Conservation (phyloP, 2,888 invertebrate genomes). For the Nomada ruficornis region DNA sequence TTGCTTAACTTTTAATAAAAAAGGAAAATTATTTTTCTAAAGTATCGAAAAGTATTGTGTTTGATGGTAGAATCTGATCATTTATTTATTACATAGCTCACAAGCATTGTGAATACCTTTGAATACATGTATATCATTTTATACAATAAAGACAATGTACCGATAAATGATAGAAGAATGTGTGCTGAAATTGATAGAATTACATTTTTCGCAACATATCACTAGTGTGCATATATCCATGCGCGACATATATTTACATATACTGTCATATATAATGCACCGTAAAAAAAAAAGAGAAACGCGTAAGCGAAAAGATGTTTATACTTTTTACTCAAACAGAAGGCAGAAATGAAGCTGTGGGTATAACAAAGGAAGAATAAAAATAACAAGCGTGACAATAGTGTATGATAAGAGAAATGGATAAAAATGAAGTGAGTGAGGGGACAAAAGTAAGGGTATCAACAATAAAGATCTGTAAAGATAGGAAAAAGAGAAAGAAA, state of each 20-base stretch:
- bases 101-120: background rate
- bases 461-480: slow-evolving; percentile 4
- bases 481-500: background rate
- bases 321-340: background rate
- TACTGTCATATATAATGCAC: background rate
- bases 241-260: background rate
- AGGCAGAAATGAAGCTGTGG: background rate
- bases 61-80: background rate
- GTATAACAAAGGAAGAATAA: background rate
- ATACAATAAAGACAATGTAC: background rate
- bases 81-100: background rate
- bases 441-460: background rate
- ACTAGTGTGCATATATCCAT: no score
- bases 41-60: background rate
- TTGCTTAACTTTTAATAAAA: no score
- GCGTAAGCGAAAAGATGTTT: background rate
- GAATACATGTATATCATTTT: background rate
- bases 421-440: background rate
- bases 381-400: background rate
- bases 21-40: no score
- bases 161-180: background rate
- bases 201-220: no score
- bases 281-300: no score
- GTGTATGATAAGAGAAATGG: background rate
- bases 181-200: no score